These are phyloP conservation scores for Atractosteus spatula DNA, from an alignment of 2,113 vertebrate genomes.

Conservation along the genomic window DNA sequence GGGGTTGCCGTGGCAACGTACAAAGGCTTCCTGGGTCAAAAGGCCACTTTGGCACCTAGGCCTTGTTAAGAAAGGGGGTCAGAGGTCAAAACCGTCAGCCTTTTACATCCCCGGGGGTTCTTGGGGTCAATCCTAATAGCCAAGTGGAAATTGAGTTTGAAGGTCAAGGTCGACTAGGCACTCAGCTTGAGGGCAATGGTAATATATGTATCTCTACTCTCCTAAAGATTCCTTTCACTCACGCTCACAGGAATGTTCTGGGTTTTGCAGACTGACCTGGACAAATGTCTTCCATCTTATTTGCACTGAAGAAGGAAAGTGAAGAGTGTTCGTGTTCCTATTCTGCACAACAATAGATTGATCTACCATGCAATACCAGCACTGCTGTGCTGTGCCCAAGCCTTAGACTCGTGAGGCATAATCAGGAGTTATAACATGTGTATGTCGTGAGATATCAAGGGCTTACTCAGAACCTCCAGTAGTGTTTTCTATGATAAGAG, in stretches of 20 bases:
- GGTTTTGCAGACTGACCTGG: slow-evolving; percentile 26
- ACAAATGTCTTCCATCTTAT: no score
- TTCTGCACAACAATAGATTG: no score
- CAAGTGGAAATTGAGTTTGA: slow-evolving; percentile 67
- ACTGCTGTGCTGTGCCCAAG: no score
- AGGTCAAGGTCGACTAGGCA: slow-evolving; percentile 66
- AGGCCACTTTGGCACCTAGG: slow-evolving; percentile 69
- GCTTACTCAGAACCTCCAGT: no score
- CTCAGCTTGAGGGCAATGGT: slow-evolving; percentile 56
- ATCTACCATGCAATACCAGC: no score
- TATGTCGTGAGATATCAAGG: no score
- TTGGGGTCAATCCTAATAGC: slow-evolving; percentile 63
- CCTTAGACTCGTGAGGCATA: no score
- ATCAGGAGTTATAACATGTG: no score
- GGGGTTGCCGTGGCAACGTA: slow-evolving; percentile 67
- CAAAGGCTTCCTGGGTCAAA: slow-evolving; percentile 71
- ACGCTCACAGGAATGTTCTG: slow-evolving; percentile 23
- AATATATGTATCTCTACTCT: slow-evolving; percentile 53
- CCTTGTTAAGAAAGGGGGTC: slow-evolving; percentile 76
- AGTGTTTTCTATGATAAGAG: no score
- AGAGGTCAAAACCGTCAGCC: slow-evolving; percentile 72
- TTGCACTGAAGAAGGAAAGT: no score
- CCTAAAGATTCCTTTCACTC: slow-evolving; percentile 44
- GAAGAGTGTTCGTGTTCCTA: no score
- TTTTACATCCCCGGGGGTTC: slow-evolving; percentile 63